Evolutionary conservation across 2,888 invertebrate genomes (phyloP).

Genomic region (Drosophila melanosoma): DNA sequence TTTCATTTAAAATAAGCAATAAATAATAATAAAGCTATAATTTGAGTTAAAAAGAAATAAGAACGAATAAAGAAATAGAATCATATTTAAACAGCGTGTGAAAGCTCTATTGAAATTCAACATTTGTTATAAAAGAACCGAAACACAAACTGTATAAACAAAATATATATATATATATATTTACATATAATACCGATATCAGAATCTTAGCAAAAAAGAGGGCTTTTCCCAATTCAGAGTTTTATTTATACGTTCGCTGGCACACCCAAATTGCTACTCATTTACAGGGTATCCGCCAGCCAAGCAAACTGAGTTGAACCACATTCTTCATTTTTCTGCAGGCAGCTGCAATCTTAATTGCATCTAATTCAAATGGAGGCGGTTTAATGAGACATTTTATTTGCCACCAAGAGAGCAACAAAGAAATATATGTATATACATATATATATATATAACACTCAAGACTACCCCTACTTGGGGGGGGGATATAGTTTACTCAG

Average conservation of each 20-base stretch:
- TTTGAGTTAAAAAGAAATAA: too few species aligned
- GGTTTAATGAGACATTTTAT: constrained; percentile 64
- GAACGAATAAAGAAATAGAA: not conserved
- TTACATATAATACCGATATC: too few species aligned
- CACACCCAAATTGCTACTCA: not conserved
- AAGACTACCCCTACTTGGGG: not conserved
- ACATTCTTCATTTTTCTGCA: not conserved
- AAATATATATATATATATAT: too few species aligned
- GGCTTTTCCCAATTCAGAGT: not conserved
- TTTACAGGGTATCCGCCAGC: not conserved
- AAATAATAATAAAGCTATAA: not conserved
- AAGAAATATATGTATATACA: not conserved
- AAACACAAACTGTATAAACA: too few species aligned
- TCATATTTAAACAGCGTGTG: not conserved
- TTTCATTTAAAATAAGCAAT: not conserved
- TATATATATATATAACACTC: not conserved
- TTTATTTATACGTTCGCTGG: not conserved
- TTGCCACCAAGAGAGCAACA: constrained; percentile 22
- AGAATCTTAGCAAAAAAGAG: not conserved
- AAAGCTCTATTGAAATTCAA: not conserved
- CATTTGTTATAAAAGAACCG: not conserved
- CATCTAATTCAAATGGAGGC: constrained; percentile 54
- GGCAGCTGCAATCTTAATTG: constrained; percentile 41
- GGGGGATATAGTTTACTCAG: not conserved
- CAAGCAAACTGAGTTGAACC: not conserved